Conservation (phyloP, 1,140 invertebrate genomes). For the Melanaphis sacchari region DNA sequence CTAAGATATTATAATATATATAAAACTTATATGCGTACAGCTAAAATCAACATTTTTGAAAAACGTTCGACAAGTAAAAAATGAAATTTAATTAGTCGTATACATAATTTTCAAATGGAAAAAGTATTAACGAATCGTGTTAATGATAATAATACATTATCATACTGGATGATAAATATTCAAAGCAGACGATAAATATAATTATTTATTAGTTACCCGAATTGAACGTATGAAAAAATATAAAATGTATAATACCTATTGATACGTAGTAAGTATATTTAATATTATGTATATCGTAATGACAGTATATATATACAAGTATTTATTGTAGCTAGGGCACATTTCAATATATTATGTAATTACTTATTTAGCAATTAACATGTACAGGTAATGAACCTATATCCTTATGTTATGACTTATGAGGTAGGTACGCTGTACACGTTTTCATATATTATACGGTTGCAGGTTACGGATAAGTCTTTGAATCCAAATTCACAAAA, state of each 20-base stretch:
- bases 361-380: too few relatives aligned
- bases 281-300: too few relatives aligned
- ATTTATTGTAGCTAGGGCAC: too few relatives aligned
- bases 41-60: not conserved
- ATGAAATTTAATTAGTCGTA: not conserved
- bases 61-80: not conserved
- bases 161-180: not conserved
- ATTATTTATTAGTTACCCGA: not conserved
- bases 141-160: not conserved
- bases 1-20: not conserved
- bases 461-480: not conserved
- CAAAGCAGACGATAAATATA: not conserved
- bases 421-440: too few relatives aligned
- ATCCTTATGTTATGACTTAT: too few relatives aligned
- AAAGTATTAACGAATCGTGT: not conserved
- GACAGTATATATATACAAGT: too few relatives aligned
- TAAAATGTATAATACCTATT: too few relatives aligned
- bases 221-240: not conserved
- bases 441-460: not conserved
- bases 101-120: not conserved
- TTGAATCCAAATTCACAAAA: not conserved
- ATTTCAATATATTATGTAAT: too few relatives aligned
- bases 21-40: not conserved
- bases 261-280: too few relatives aligned
- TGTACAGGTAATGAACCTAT: too few relatives aligned